Evolutionary conservation across 37 sponge, comb jelly and placozoan genomes (phyloP).

Genomic region (Axinella damicornis): DNA sequence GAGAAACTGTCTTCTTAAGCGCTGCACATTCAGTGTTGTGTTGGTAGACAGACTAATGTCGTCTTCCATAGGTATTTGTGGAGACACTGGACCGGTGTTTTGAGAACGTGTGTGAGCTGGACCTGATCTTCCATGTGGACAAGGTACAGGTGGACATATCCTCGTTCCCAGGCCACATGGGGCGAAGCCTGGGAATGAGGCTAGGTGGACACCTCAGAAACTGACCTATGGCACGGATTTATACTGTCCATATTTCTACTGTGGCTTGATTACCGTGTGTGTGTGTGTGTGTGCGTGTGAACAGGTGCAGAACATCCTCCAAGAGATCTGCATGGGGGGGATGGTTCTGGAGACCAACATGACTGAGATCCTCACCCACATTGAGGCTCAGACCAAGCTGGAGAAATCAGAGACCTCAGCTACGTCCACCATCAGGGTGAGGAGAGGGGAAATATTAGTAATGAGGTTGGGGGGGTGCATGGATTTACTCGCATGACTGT

Average conservation of each 20-base stretch:
- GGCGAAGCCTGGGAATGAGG: too few species aligned
- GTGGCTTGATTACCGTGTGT: too few species aligned
- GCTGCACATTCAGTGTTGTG: too few species aligned
- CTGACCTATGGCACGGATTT: too few species aligned
- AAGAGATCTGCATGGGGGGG: constrained; percentile 99
- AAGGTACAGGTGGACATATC: constrained; percentile 76
- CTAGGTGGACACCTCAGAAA: too few species aligned
- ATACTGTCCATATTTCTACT: too few species aligned
- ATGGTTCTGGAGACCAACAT: constrained; percentile 99
- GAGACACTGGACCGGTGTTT: constrained; percentile 98
- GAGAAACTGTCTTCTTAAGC: too few species aligned
- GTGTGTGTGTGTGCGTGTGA: not conserved
- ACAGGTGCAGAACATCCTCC: constrained; percentile 85
- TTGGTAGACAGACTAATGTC: too few species aligned
- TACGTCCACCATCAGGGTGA: constrained; percentile 67
- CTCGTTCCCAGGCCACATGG: too few species aligned
- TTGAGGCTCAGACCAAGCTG: constrained; percentile 91
- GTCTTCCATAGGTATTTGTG: constrained; percentile 99
- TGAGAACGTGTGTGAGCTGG: constrained; percentile 99
- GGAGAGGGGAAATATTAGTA: not conserved
- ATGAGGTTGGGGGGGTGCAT: too few species aligned
- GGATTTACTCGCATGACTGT: too few species aligned
- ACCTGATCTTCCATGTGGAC: constrained; percentile 99
- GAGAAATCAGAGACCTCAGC: constrained; percentile 91
- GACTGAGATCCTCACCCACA: constrained; percentile 88